These are phyloP conservation scores for Phaetusa simplex DNA, from an alignment of 2,113 vertebrate species.

Conservation along the genomic window DNA sequence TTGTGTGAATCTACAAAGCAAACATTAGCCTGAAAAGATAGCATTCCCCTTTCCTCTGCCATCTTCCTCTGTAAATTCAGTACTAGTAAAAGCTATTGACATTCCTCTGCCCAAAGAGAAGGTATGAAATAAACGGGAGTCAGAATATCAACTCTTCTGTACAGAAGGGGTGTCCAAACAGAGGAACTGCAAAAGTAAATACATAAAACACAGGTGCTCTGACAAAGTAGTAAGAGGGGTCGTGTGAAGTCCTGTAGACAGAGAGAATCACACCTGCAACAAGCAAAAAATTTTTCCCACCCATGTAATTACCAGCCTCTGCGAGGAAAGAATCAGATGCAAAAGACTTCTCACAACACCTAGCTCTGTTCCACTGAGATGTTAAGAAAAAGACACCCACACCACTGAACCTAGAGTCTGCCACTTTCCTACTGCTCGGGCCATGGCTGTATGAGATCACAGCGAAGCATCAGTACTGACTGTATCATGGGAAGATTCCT, in stretches of 20 bases:
- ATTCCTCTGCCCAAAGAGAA: background rate
- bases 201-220: background rate
- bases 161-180: background rate
- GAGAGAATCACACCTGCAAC: background rate
- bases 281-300: background rate
- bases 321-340: background rate
- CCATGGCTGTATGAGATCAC: background rate
- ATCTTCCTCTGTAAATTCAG: background rate
- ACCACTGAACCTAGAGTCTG: background rate
- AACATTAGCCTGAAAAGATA: background rate
- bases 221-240: background rate
- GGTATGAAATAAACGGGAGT: background rate
- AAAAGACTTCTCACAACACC: background rate
- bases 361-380: background rate
- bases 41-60: background rate
- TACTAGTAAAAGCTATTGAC: background rate
- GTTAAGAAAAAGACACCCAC: background rate
- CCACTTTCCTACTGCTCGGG: background rate
- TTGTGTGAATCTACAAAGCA: background rate
- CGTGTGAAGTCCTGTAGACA: background rate
- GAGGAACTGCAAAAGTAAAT: background rate
- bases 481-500: background rate
- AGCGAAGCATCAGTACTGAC: background rate
- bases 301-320: background rate
- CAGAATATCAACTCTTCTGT: background rate